phyloP scores from a whole-genome alignment of 2,797 vertebrate species.

The Cossypha heuglini region DNA sequence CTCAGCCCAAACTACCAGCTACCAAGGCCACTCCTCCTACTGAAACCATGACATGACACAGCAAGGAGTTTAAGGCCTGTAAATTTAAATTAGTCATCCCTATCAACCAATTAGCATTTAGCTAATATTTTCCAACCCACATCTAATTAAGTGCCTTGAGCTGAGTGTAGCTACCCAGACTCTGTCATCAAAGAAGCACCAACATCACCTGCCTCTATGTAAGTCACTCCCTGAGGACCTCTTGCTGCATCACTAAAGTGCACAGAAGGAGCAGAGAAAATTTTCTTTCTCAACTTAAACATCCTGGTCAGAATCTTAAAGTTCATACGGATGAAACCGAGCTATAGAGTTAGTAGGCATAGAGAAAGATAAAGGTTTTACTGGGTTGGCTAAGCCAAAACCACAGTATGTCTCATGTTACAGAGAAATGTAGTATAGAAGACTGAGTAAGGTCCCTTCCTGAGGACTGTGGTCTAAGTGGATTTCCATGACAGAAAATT shows the following conservation, averaged over 20 bases:
- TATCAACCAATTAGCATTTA: background rate
- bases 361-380: background rate
- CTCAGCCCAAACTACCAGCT: background rate
- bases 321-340: background rate
- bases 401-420: background rate
- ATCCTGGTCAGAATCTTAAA: background rate
- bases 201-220: too few relatives aligned
- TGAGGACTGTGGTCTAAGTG: background rate
- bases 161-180: background rate
- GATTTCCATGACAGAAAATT: background rate
- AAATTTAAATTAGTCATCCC: background rate
- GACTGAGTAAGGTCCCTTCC: background rate
- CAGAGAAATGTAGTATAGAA: rapidly evolving
- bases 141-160: background rate
- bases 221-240: background rate
- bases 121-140: background rate
- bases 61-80: background rate
- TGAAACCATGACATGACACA: rapidly evolving
- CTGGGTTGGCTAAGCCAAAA: background rate
- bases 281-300: background rate
- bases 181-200: background rate
- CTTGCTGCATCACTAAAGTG: background rate
- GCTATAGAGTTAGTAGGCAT: background rate
- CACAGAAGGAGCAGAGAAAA: background rate
- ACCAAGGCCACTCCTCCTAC: rapidly evolving